These are phyloP conservation scores for Carassius auratus DNA, from an alignment of 2,113 vertebrate genomes.

Conservation along the genomic window DNA sequence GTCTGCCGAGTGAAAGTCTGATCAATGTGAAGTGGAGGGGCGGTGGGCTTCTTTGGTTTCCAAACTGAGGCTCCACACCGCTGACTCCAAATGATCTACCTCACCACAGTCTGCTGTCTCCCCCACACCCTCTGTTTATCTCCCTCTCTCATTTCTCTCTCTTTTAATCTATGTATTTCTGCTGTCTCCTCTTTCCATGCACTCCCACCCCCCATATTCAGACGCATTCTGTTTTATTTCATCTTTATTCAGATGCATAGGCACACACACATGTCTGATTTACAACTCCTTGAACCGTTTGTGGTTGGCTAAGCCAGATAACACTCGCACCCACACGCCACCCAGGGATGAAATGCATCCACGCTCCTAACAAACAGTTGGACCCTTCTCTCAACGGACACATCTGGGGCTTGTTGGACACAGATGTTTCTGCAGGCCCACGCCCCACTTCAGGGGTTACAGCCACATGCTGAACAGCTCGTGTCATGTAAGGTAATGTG, in stretches of 20 bases:
- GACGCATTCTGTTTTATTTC: not conserved
- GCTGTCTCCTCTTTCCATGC: not conserved
- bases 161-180: constrained; percentile 22
- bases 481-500: constrained; percentile 13
- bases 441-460: constrained; percentile 16
- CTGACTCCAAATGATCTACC: constrained; percentile 68
- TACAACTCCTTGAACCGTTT: not conserved
- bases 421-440: constrained; percentile 56
- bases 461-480: not conserved
- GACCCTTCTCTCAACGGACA: constrained; percentile 35
- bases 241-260: constrained; percentile 16
- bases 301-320: constrained; percentile 44
- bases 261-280: not conserved
- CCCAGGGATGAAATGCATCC: constrained; percentile 46
- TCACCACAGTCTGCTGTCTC: constrained; percentile 48
- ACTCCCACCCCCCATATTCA: not conserved
- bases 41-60: constrained; percentile 68
- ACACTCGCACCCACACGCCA: constrained; percentile 42
- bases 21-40: constrained; percentile 40
- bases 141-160: constrained; percentile 41
- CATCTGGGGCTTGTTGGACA: constrained; percentile 59
- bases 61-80: constrained; percentile 43
- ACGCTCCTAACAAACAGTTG: constrained; percentile 44
- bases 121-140: constrained; percentile 44
- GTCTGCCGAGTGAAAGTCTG: constrained; percentile 35